phyloP scores from a whole-genome alignment of 2,113 vertebrate species.

The Bos indicus region DNA sequence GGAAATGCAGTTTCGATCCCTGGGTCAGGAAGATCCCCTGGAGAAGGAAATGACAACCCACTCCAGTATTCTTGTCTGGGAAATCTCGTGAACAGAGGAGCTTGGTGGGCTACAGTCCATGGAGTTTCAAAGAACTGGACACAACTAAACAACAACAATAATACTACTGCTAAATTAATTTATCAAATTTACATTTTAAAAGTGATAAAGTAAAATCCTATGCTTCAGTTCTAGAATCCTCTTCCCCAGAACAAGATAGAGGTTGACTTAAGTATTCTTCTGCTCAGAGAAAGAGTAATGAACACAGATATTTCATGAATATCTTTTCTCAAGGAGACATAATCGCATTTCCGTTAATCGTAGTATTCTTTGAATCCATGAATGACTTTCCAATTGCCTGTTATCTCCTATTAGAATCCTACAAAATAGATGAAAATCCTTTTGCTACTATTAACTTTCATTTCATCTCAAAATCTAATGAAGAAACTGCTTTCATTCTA shows the following conservation, averaged over 20 bases:
- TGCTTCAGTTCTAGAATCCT: slow-evolving; percentile 5
- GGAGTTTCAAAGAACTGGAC: background rate
- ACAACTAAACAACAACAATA: background rate
- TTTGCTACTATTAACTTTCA: slow-evolving; percentile 33
- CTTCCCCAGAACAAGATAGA: background rate
- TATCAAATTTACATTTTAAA: slow-evolving; percentile 9
- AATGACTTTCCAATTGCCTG: slow-evolving; percentile 33
- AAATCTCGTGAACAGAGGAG: background rate
- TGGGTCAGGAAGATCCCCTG: background rate
- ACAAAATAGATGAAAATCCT: slow-evolving; percentile 48
- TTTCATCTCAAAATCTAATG: slow-evolving; percentile 35
- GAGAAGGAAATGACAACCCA: background rate
- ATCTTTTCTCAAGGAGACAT: slow-evolving; percentile 35
- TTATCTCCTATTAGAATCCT: slow-evolving; percentile 38
- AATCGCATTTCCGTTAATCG: slow-evolving; percentile 40
- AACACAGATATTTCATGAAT: slow-evolving; percentile 47
- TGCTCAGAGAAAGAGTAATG: slow-evolving; percentile 39
- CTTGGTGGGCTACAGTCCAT: background rate
- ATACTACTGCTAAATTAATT: background rate
- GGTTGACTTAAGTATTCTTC: background rate
- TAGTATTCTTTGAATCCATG: slow-evolving; percentile 18
- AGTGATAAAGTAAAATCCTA: slow-evolving; percentile 13
- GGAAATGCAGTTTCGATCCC: fast-evolving
- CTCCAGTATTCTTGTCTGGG: background rate
- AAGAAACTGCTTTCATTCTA: background rate